A percentile compares a stretch with the other conserved stretches of the same genome.
These are phyloP conservation scores for Aspidiotus destructor DNA, from an alignment of 2,888 invertebrate species.

Conservation along the genomic window DNA sequence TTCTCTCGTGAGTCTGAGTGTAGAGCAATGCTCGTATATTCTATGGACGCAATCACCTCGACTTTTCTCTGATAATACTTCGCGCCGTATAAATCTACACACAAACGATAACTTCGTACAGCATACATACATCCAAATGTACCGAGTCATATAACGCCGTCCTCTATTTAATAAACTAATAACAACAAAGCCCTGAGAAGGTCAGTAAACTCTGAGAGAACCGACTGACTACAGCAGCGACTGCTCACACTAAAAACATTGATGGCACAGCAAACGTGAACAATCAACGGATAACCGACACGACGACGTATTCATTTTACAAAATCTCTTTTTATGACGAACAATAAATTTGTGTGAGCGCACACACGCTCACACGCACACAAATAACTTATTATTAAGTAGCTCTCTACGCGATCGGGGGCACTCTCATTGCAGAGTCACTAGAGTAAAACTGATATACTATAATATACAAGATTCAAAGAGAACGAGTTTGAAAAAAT, in stretches of 20 bases:
- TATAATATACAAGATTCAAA: no score
- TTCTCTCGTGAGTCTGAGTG: no score
- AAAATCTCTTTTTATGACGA: not conserved
- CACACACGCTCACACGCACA: not conserved
- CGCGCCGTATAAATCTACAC: no score
- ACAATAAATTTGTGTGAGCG: not conserved
- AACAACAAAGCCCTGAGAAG: slow-evolving; percentile 19
- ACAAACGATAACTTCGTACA: no score
- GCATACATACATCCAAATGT: no score
- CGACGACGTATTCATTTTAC: not conserved
- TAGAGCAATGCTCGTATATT: no score
- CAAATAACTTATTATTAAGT: not conserved
- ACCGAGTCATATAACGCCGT: not conserved
- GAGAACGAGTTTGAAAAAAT: no score
- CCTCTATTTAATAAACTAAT: slow-evolving; percentile 14
- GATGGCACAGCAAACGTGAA: not conserved
- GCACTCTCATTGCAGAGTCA: no score
- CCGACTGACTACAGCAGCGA: slow-evolving; percentile 3
- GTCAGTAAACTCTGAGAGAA: slow-evolving; percentile 18
- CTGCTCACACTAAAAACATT: not conserved
- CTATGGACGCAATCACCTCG: no score
- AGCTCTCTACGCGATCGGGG: not conserved
- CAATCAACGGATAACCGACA: not conserved
- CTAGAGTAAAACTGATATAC: no score
- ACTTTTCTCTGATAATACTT: no score